Evolutionary conservation across 1,140 invertebrate genomes (phyloP), one percentile per base, ranked within the genome.

Genomic region (Caenorhabditis latens): DNA sequence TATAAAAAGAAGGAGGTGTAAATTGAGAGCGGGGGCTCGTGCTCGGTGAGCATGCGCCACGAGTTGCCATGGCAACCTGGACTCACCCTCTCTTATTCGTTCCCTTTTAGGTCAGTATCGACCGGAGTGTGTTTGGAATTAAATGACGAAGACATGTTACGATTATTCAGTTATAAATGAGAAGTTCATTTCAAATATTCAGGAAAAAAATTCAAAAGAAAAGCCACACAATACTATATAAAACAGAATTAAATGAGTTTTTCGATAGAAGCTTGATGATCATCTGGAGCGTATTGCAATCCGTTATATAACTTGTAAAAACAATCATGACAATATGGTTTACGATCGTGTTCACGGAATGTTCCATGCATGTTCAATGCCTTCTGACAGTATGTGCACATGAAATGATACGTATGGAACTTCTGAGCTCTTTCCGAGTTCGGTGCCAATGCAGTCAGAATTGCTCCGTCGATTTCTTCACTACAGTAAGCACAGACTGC

Each of bases 331-430:
- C 91, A 90, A 83, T 90, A 90, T 5, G 90, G 91, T 58, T 91
- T 90, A 4, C 79, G 58, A 50, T 93, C 91, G 86, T 92, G 91
- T 83, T 92, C 91, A 14, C 91, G 86, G 87, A 90, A 92, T 42
- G 92, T 92, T 48, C 91, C 91, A 43, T 91, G 90, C 79, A 92
- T 85, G 83, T 92, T 93, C 43, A 92, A 83, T 43, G 91, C 91
- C 84, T 92, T 92, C 79, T 92, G 91, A 83, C 91, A 92, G 75
- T 92, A 92, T 50, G 86, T 92, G 86, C 91, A 92, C 90, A 91
- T 91, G 87, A 92, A 91, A 79, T 91, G 90, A 75, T 90, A 90
- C 14, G 92, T 92, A 85, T 92, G 91, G 88, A 92, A 92, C 67
- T 92, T 92, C 83, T 93, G 91, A n/a, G 91, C 91, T 82, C 88